Conservation (phyloP, 2,888 invertebrate species). For the Drosophila imparisetae region DNA sequence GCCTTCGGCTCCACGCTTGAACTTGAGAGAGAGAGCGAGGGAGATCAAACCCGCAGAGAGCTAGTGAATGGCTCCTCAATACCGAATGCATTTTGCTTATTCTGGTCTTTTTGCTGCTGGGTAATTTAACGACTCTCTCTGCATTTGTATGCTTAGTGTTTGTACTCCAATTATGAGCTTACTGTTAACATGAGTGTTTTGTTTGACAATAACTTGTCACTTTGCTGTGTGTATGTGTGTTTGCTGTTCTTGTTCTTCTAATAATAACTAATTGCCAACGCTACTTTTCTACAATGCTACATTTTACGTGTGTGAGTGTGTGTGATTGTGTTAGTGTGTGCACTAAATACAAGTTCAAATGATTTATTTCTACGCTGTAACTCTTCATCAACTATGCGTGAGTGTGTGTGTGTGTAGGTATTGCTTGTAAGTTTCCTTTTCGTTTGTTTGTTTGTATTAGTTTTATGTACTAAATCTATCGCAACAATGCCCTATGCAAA, state of each 20-base stretch:
- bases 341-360: conserved; percentile 77
- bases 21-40: neutral
- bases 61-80: neutral
- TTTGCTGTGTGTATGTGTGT: conserved; percentile 16
- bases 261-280: conserved; percentile 61
- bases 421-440: conserved; percentile 46
- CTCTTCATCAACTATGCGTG: conserved; percentile 46
- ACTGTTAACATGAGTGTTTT: conserved; percentile 19
- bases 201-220: neutral
- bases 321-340: conserved; percentile 46
- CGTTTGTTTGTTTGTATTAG: conserved; percentile 2
- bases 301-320: conserved; percentile 22
- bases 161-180: conserved; percentile 66
- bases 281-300: conserved; percentile 74
- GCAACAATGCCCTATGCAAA: conserved; percentile 77
- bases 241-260: conserved; percentile 41
- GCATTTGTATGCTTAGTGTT: conserved; percentile 2
- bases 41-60: neutral
- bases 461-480: conserved; percentile 50
- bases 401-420: conserved; percentile 53
- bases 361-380: conserved; percentile 70
- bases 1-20: neutral
- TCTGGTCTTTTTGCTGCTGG: neutral
- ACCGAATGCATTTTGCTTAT: neutral
- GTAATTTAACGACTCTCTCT: neutral